Base-by-base conservation (phyloP, 1,140 invertebrate genomes). In the Octopus bimaculoides region DNA sequence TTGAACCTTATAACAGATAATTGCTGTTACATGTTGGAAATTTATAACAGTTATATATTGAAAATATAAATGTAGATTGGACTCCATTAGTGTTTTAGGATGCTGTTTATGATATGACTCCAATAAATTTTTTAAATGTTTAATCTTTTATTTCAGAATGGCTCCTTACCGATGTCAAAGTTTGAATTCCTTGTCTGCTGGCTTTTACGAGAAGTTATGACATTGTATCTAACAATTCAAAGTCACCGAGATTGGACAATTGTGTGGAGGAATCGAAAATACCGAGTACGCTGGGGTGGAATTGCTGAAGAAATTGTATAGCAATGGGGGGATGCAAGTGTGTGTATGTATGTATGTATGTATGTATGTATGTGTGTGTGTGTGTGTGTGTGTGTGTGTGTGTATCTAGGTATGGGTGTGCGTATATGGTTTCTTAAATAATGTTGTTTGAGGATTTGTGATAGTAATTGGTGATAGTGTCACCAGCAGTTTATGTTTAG, bases 131-230 rank as follows among this genome's bases (percentile, higher is more conserved):
- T 17, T 6, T 71, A 12, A 71, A 8, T 17, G 17, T 71, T 17
- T 71, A 20, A 71, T 17, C 14, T 83, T 75, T 82, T 82, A 78
- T 91, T 90, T 80, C 94, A 98, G 93, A 97, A 98, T 90, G 96
- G 96, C 6, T 93, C 95, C 56, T 91, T 98, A 77, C 95, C 97
- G n/a, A 98, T 99, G 91, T 96, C 95, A 86, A 97, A 98, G 92
- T 94, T 97, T 85, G 96, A 98, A 88, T 99, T 97, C 90, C 93
- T 98, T 5, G 92, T 97, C 74, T 96, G 94, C n/a, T 99, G 98
- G 98, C 89, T 98, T 78, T 95, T 98, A 88, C 94, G 97, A 75
- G 98, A 99, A 91, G 91, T 93, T 8, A 94, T 94, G 78, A 95
- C 97, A 75, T 95, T 97, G 5, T 96, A 96, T 87, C 91, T 99